Evolutionary conservation across 2,888 invertebrate genomes (phyloP).

Genomic region (Drosophila borealis): DNA sequence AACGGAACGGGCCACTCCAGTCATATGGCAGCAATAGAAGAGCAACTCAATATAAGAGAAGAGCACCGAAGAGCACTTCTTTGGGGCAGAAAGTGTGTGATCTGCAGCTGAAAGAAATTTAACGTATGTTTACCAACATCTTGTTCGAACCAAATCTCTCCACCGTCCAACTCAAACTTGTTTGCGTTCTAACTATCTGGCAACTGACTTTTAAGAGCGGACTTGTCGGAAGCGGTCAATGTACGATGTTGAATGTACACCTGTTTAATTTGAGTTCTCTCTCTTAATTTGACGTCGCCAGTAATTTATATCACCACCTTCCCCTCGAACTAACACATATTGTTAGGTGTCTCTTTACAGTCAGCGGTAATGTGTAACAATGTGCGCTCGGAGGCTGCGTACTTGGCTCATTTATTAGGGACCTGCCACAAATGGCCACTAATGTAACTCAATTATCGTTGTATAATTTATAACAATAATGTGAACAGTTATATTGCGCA

Average conservation of each 20-base stretch:
- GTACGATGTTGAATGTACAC: slow-evolving; percentile 65
- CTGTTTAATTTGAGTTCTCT: slow-evolving; percentile 48
- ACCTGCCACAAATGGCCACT: slow-evolving; percentile 28
- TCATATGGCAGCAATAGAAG: slow-evolving; percentile 26
- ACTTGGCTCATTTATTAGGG: slow-evolving; percentile 14
- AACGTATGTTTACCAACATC: slow-evolving; percentile 42
- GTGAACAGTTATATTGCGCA: slow-evolving; percentile 15
- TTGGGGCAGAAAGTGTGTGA: slow-evolving; percentile 31
- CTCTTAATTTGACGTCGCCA: slow-evolving; percentile 36
- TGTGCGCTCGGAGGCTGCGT: slow-evolving; percentile 23
- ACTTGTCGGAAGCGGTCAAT: slow-evolving; percentile 64
- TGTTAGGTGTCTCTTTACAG: slow-evolving; percentile 42
- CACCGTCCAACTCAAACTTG: slow-evolving; percentile 63
- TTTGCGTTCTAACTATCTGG: slow-evolving; percentile 41
- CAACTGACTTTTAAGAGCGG: slow-evolving; percentile 27
- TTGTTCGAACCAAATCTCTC: slow-evolving; percentile 46
- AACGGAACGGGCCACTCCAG: slow-evolving; percentile 3
- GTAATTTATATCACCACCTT: slow-evolving; percentile 49
- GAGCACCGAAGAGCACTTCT: slow-evolving; percentile 29
- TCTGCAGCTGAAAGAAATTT: slow-evolving; percentile 60
- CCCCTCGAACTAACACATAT: slow-evolving; percentile 29
- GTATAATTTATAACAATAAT: slow-evolving; percentile 35
- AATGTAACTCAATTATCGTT: slow-evolving; percentile 60
- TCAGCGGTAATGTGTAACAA: slow-evolving; percentile 33
- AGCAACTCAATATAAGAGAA: slow-evolving; percentile 26